Base-by-base conservation (phyloP, 2,797 vertebrate genomes). In the Sebastes steindachneri region DNA sequence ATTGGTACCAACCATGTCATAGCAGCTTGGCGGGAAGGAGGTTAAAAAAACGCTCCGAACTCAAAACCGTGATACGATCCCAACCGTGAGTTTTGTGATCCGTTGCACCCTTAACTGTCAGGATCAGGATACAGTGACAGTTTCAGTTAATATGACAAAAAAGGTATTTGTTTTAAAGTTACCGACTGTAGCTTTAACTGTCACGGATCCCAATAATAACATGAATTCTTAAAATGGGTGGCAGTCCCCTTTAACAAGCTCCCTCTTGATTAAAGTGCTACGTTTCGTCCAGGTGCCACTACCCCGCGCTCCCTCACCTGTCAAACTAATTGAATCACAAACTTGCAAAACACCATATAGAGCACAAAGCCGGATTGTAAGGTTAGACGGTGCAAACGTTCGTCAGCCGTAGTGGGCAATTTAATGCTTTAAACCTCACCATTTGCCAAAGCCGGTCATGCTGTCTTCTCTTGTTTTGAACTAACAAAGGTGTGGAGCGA, bases 401-500 rank as follows among this genome's bases (percentile, higher is more conserved):
- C 64, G 58, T 68, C 9, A 51, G 79, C 51, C 9, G 9, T 15
- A 41, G 53, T 80, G 33, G 58, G 33, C 69, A 75, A 76, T 76
- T 83, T 68, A 76, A 79, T 64, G 73, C 82, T 75, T 74, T 64
- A 75, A 33, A 78, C 73, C 77, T 59, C 21, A 83, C 92, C 58
- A 82, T 87, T 70, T 74, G 29, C 73, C 73, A 37, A 57, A 88
- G 78, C 58, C 82, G 71, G 86, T 81, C 87, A 75, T 70, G 85
- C 86, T 79, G 74, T 79, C 83, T 60, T 23, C 75, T 85, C 62
- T 75, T 82, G 76, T 90, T 86, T 84, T 71, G 57, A 80, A 77
- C 78, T 79, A 72, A 89, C 88, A 82, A 84, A 83, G 88, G 87
- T 79, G 79, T 68, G 69, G 73, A 88, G 80, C 77, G 73, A 58